Evolutionary conservation across 2,797 vertebrate genomes (phyloP), one percentile per base, ranked within the genome.

Genomic region (Lithobates sylvaticus): DNA sequence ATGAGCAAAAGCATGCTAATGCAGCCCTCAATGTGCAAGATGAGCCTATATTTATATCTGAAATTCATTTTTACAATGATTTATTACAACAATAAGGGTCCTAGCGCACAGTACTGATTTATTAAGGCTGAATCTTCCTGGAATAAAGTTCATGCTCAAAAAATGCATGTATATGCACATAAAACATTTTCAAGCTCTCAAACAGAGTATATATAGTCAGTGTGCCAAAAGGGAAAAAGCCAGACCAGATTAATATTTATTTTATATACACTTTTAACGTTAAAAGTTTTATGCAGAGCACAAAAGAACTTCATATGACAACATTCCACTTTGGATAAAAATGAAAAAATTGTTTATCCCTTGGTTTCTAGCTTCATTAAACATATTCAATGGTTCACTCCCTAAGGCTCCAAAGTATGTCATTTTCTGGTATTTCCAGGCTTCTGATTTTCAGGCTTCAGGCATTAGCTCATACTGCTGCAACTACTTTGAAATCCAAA

Each of bases 281-380:
- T 36, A 39, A 73, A 61, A 71, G 3, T 72, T 73, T 39, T 26
- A 58, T 72, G 34, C 68, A 54, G 26, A 27, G 29, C 44, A 72
- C 54, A 58, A 23, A 39, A 39, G n/a, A 29, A 1, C 36, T 73
- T 15, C 36, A 44, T 42, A 73, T 44, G 34, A 67, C 58, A 82
- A 44, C 54, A 82, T 73, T 82, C 68, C 29, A 64, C 34, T 67
- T 82, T 73, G 54, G 34, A 29, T 61, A 72, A 42, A 76, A 78
- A 84, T 50, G 15, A 72, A 47, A 65, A 64, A 77, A 54, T 76
- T 76, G 61, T 69, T 68, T 76, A 76, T 81, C 61, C 36, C n/a
- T 81, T 34, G 44, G 65, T 77, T 86, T 82, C 67, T 58, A 82
- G 78, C 74, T 86, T 86, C 85, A 86, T 77, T 86, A 86, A 86